phyloP scores from a whole-genome alignment of 2,797 vertebrate species.

The Pterois miles region DNA sequence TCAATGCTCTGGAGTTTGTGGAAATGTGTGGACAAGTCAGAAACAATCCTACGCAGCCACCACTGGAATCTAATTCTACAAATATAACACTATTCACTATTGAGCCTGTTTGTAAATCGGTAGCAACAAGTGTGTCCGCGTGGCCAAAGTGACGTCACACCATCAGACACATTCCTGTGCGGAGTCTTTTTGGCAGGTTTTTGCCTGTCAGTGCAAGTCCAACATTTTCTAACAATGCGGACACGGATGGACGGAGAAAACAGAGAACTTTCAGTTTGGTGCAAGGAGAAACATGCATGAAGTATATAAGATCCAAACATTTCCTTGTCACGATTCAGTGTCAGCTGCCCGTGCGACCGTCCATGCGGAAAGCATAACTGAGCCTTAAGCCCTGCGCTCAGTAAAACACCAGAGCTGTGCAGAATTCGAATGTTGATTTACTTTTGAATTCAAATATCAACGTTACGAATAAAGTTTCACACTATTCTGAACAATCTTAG shows the following conservation, averaged over 20 bases:
- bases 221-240: too few relatives aligned
- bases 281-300: accelerated
- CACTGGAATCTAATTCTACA: not conserved
- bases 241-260: accelerated
- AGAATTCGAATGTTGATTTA: not conserved
- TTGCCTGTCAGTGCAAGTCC: too few relatives aligned
- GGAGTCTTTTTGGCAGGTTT: too few relatives aligned
- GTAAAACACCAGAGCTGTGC: not conserved
- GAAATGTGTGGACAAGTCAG: not conserved
- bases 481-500: too few relatives aligned
- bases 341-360: too few relatives aligned
- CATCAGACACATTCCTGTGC: too few relatives aligned
- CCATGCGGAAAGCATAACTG: too few relatives aligned
- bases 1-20: not conserved
- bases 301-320: too few relatives aligned
- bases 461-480: not conserved
- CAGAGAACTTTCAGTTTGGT: too few relatives aligned
- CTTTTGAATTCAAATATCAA: not conserved
- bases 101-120: not conserved
- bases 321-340: too few relatives aligned
- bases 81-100: not conserved
- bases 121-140: not conserved
- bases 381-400: too few relatives aligned
- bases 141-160: too few relatives aligned
- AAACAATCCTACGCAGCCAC: not conserved